Conservation (phyloP, 2,113 vertebrate species). For the Xiphophorus couchianus region DNA sequence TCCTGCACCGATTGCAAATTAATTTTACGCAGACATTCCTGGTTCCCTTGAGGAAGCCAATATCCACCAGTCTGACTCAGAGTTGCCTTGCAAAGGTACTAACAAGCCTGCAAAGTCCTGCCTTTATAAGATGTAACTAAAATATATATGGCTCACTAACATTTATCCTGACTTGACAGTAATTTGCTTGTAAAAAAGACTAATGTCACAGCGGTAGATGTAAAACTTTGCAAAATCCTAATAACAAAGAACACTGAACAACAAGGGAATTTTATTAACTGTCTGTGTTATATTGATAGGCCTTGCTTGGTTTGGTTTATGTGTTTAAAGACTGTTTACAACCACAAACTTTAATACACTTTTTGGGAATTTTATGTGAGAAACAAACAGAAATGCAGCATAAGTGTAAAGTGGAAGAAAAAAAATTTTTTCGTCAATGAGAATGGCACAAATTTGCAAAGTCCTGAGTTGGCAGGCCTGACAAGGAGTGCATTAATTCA, state of each 20-base stretch:
- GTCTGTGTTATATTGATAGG: neutral
- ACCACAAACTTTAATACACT: no score
- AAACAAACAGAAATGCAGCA: neutral
- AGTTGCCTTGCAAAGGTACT: neutral
- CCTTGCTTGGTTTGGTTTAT: neutral
- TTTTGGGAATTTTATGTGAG: neutral
- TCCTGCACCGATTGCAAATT: constrained; percentile 1
- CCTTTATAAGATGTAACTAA: constrained; percentile 4
- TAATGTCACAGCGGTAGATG: neutral
- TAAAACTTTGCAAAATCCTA: constrained; percentile 14
- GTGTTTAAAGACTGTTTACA: neutral
- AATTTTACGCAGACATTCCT: constrained; percentile 3
- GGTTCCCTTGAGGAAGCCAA: neutral
- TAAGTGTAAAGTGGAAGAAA: neutral
- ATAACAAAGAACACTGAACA: neutral
- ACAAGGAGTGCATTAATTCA: neutral
- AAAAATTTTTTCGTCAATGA: neutral
- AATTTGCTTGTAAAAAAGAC: neutral
- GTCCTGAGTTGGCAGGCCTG: neutral
- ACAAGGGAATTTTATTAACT: neutral
- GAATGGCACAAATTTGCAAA: neutral
- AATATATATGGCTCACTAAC: neutral
- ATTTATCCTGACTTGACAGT: neutral
- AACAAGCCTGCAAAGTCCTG: neutral
- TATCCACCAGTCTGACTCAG: constrained; percentile 1